Evolutionary conservation across 2,797 vertebrate genomes (phyloP).

Genomic region (Nothura maculosa): DNA sequence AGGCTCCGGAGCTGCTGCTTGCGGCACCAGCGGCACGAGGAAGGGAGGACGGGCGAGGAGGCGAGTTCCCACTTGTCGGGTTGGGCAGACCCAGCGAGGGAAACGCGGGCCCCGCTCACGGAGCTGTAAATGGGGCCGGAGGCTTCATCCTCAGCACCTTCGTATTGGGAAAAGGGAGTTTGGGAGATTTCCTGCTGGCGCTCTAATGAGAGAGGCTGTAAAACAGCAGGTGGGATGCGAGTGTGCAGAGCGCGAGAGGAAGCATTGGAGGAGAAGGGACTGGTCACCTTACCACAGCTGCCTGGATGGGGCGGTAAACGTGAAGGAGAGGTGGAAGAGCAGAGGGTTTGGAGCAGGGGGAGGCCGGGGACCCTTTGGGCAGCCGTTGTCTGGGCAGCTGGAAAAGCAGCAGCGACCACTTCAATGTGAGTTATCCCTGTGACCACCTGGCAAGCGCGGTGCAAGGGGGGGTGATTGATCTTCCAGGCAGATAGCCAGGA

Average conservation of each 20-base stretch:
- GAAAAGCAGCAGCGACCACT: too few relatives aligned
- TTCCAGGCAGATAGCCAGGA: rapidly evolving
- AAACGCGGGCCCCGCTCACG: neutral
- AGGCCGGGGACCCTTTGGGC: neutral
- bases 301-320: neutral
- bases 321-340: neutral
- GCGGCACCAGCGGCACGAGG: neutral
- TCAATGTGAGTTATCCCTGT: neutral
- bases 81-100: neutral
- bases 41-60: neutral
- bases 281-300: too few relatives aligned
- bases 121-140: neutral
- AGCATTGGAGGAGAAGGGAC: neutral
- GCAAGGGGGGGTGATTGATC: neutral
- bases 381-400: too few relatives aligned
- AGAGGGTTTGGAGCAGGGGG: neutral
- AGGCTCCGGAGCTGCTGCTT: too few relatives aligned
- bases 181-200: neutral
- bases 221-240: neutral
- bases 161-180: neutral
- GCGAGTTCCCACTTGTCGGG: neutral
- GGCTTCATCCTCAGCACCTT: neutral
- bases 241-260: neutral
- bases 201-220: neutral
- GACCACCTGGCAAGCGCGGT: neutral